Conservation (phyloP, 2,113 vertebrate genomes). For the Apodemus speciosus region DNA sequence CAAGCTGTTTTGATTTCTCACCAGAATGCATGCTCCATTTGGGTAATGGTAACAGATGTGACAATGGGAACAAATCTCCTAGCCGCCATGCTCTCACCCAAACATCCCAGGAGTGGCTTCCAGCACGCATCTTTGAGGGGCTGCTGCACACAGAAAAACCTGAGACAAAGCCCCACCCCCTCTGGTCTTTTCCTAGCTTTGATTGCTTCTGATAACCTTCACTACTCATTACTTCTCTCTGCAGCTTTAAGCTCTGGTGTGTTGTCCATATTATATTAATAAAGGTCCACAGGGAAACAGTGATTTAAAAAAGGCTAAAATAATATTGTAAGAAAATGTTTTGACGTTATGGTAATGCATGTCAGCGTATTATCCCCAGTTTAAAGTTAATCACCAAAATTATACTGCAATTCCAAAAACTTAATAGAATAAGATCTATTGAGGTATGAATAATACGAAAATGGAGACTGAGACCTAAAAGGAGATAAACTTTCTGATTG, state of each 20-base stretch:
- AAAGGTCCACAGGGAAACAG: slow-evolving; percentile 78
- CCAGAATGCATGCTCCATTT: slow-evolving; percentile 68
- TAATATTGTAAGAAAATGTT: slow-evolving; percentile 85
- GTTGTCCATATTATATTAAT: slow-evolving; percentile 75
- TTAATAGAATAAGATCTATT: slow-evolving; percentile 83
- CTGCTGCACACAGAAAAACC: not conserved
- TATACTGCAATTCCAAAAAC: slow-evolving; percentile 79
- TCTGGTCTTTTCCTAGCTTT: not conserved
- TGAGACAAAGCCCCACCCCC: not conserved
- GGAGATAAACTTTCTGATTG: slow-evolving; percentile 38
- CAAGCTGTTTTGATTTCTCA: slow-evolving; percentile 70
- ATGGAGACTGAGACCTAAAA: not conserved
- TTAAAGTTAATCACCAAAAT: slow-evolving; percentile 87
- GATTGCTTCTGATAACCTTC: slow-evolving; percentile 67
- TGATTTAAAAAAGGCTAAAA: slow-evolving; percentile 81
- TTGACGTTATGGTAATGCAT: slow-evolving; percentile 85
- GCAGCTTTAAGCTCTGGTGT: slow-evolving; percentile 45
- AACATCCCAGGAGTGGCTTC: slow-evolving; percentile 67
- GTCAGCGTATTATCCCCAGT: slow-evolving; percentile 81
- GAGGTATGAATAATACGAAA: slow-evolving; percentile 84
- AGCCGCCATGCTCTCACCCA: slow-evolving; percentile 61
- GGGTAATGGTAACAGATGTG: slow-evolving; percentile 74
- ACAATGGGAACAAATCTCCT: slow-evolving; percentile 72
- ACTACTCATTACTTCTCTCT: slow-evolving; percentile 51
- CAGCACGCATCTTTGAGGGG: not conserved